Conservation (phyloP, 2,113 vertebrate species). For the Poeciliopsis occidentalis region DNA sequence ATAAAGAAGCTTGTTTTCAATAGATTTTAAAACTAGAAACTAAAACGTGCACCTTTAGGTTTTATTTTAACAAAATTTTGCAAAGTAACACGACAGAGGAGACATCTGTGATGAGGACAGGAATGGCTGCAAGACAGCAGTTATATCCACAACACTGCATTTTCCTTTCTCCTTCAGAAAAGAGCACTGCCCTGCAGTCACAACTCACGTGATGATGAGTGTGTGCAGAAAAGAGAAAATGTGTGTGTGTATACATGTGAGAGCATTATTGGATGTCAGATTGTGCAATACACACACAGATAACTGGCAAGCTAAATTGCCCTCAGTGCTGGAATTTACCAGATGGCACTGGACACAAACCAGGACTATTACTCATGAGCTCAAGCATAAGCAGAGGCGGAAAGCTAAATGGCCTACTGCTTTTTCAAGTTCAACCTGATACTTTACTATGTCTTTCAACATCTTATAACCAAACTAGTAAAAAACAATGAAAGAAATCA, state of each 20-base stretch:
- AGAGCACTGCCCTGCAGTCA: conserved; percentile 58
- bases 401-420: neutral
- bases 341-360: conserved; percentile 63
- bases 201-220: conserved; percentile 48
- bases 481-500: neutral
- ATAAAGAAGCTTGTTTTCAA: neutral
- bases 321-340: conserved; percentile 67
- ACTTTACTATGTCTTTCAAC: neutral
- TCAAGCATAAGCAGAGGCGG: neutral
- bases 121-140: conserved; percentile 40
- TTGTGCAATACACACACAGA: conserved; percentile 6
- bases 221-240: conserved; percentile 19
- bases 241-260: neutral
- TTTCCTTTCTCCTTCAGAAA: conserved; percentile 55
- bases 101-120: conserved; percentile 21
- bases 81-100: conserved; percentile 18
- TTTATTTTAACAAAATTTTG: conserved; percentile 8
- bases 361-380: conserved; percentile 45
- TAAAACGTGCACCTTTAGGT: neutral
- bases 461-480: neutral
- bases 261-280: neutral
- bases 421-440: neutral
- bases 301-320: conserved; percentile 61
- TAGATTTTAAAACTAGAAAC: neutral
- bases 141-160: conserved; percentile 50